Base-by-base conservation (phyloP, 1,140 invertebrate species). In the Marisa cornuarietis region DNA sequence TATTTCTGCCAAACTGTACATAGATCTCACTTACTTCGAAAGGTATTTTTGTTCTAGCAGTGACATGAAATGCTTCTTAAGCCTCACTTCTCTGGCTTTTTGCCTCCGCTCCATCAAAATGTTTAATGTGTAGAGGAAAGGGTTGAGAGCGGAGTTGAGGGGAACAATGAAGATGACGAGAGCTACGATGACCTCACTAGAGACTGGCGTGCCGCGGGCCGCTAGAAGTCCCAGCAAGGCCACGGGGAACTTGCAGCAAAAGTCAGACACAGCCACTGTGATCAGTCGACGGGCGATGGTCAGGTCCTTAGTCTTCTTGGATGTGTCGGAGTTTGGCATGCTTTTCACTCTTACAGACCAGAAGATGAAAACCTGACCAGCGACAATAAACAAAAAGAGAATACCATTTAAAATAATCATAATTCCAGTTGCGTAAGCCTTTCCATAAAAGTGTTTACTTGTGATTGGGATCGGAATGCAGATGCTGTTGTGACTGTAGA, bases 201-300 rank as follows among this genome's bases (percentile, higher is more conserved):
- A 42, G 31, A 42, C 31, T 42, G 31, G 31, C 31, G 31, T 42
- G 31, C 31, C 31, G 31, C 31, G 31, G 31, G 31, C 31, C 31
- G 31, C 31, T 42, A 42, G 31, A 42, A 42, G 31, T 42, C 31
- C 31, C 31, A 42, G 31, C 31, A 42, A 42, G 31, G 31, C 31
- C 31, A 42, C 31, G 31, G 62, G 62, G n/a, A 63, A 63, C 62
- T n/a, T 20, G 62, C 62, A 63, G 18, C 18, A n/a, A 63, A 63
- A 63, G 62, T 63, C 62, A 63, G 62, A 63, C 62, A 63, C 62
- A 18, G 7, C 62, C 62, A 63, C 62, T 20, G 62, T 20, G 3
- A 63, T 63, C 62, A 63, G 62, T 20, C 62, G 62, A 63, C 62
- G 62, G n/a, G 62, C 62, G 62, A 63, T 63, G 18, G n/a, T 63